These are phyloP conservation scores for Mythimna loreyi DNA, from an alignment of 2,888 invertebrate species.

Conservation along the genomic window DNA sequence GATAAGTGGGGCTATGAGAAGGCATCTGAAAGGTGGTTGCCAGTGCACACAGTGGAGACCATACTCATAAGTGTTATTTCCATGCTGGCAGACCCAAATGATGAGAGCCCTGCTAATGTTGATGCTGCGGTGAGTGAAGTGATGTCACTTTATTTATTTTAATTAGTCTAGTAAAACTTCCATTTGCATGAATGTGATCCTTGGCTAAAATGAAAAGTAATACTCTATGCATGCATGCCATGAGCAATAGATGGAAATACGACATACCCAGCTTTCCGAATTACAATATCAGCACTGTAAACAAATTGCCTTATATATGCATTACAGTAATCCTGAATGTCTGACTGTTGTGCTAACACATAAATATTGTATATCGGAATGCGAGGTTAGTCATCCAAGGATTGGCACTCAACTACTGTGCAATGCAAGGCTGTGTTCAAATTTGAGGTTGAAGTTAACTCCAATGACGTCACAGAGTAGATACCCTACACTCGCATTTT, in stretches of 20 bases:
- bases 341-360: too few relatives aligned
- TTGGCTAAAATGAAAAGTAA: slow-evolving; percentile 4
- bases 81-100: slow-evolving; percentile 99
- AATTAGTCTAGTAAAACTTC: slow-evolving; percentile 8
- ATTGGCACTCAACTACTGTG: background rate
- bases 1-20: slow-evolving; percentile 99
- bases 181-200: slow-evolving; percentile 7
- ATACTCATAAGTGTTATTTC: slow-evolving; percentile 99
- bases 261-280: background rate
- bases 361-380: too few relatives aligned
- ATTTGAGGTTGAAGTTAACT: too few relatives aligned
- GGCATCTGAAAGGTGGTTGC: slow-evolving; percentile 99
- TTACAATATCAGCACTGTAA: background rate
- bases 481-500: too few relatives aligned
- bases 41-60: slow-evolving; percentile 99
- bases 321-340: too few relatives aligned
- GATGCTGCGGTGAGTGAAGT: slow-evolving; percentile 97
- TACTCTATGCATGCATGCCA: background rate
- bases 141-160: slow-evolving; percentile 46
- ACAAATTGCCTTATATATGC: too few relatives aligned
- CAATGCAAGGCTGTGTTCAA: too few relatives aligned
- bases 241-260: slow-evolving; percentile 1
- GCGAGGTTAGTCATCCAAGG: background rate
- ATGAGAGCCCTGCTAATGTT: slow-evolving; percentile 99
- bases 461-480: too few relatives aligned